Evolutionary conservation across 2,797 vertebrate genomes (phyloP).

Genomic region (Cheirogaleus major): DNA sequence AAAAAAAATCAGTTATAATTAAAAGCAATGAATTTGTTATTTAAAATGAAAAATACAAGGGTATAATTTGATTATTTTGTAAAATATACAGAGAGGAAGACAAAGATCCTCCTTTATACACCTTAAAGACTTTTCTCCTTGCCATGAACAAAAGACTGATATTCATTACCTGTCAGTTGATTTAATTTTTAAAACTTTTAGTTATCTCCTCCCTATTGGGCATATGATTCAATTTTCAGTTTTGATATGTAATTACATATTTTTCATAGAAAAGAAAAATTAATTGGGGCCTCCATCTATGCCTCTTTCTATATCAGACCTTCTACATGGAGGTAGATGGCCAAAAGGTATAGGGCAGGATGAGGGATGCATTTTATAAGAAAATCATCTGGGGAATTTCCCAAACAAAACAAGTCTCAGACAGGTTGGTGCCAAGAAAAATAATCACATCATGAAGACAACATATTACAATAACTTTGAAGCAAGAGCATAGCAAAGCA

Average conservation of each 20-base stretch:
- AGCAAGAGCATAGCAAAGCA: background rate
- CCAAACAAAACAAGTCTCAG: background rate
- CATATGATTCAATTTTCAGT: background rate
- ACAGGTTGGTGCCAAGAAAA: background rate
- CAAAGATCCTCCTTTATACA: fast-evolving
- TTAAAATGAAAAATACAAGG: background rate
- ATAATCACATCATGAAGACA: background rate
- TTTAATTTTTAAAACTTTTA: background rate
- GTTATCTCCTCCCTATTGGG: background rate
- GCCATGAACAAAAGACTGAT: background rate
- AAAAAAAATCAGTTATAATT: background rate
- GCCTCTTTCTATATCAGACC: background rate
- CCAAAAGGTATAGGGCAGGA: background rate
- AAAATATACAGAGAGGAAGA: background rate
- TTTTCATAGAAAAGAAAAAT: slow-evolving; percentile 12
- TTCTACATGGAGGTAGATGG: background rate
- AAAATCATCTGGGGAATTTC: background rate
- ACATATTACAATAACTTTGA: background rate
- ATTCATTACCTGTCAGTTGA: background rate
- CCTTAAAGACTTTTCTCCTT: background rate
- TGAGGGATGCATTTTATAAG: background rate
- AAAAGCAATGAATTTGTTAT: background rate
- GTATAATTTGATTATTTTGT: background rate
- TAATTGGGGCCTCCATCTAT: background rate
- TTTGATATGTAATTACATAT: background rate